Conservation (phyloP, 2,113 vertebrate species). For the Lycaon pictus region DNA sequence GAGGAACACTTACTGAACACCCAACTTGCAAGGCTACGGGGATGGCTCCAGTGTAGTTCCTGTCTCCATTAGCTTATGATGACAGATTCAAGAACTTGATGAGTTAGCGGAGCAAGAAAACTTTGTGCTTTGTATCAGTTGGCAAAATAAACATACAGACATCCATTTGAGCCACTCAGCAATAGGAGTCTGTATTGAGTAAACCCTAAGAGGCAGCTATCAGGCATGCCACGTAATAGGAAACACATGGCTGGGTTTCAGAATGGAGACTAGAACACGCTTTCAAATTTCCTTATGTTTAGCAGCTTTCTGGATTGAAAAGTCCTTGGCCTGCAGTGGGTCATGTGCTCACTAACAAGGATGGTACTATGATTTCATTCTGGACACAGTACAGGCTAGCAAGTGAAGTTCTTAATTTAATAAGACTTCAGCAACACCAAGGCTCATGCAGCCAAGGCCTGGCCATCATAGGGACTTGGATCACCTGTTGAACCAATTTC, state of each 20-base stretch:
- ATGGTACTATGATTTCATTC: background rate
- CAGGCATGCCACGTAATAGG: conserved; percentile 7
- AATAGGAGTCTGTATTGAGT: background rate
- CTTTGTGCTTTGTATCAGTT: background rate
- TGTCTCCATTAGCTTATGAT: background rate
- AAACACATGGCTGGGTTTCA: background rate
- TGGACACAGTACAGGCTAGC: background rate
- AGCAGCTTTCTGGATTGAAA: conserved; percentile 4
- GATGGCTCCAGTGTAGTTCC: background rate
- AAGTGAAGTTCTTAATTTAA: conserved; percentile 17
- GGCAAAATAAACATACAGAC: conserved; percentile 28
- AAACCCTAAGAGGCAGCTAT: background rate
- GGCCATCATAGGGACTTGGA: background rate
- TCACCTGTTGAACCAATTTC: background rate
- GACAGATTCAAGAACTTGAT: background rate
- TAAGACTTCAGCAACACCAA: background rate
- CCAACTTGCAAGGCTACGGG: background rate
- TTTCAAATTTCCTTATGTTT: background rate
- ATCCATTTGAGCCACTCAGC: background rate
- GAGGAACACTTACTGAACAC: conserved; percentile 31
- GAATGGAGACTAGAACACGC: background rate
- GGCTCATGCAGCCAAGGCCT: background rate
- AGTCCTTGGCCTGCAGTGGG: background rate
- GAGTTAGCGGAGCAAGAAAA: background rate
- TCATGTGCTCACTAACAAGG: background rate